Percentiles rank a stretch among this genome's conserved stretches.
Evolutionary conservation across 2,797 vertebrate genomes (phyloP).

Genomic region (Sebastes hubbsi): DNA sequence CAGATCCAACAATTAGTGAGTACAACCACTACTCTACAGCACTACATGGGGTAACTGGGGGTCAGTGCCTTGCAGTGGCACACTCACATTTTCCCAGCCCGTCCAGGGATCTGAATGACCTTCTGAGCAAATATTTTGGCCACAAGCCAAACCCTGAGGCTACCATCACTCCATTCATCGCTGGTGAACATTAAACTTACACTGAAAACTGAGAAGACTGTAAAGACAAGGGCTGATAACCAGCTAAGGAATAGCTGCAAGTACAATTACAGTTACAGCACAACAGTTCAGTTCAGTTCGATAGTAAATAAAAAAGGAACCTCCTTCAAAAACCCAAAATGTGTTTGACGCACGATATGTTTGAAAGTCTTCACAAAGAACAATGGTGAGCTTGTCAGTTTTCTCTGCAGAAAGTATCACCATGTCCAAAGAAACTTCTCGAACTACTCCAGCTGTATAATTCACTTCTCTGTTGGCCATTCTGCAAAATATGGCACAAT

Average conservation of each 20-base stretch:
- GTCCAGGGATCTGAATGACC: not conserved
- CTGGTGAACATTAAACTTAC: not conserved
- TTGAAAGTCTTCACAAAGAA: not conserved
- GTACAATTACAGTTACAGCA: not conserved
- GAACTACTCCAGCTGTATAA: not conserved
- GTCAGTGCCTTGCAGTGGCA: not conserved
- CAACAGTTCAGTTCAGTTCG: not conserved
- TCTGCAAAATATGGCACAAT: not conserved
- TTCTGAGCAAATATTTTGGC: conserved; percentile 19
- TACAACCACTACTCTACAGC: not conserved
- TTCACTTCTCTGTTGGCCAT: not conserved
- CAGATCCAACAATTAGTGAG: not conserved
- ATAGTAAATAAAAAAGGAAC: not conserved
- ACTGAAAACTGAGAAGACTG: not conserved
- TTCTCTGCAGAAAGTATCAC: not conserved
- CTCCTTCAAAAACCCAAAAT: not conserved
- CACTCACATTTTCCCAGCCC: not conserved
- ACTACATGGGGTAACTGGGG: not conserved
- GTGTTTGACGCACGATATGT: not conserved
- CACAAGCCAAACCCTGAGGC: not conserved
- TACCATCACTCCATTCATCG: not conserved
- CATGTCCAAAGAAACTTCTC: not conserved
- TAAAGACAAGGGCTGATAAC: not conserved
- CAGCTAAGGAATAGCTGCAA: not conserved
- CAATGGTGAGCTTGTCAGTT: not conserved